A percentile compares a stretch with the other conserved stretches of the same genome.
phyloP scores from a whole-genome alignment of 2,888 invertebrate genomes.

The Melanostoma scalare region DNA sequence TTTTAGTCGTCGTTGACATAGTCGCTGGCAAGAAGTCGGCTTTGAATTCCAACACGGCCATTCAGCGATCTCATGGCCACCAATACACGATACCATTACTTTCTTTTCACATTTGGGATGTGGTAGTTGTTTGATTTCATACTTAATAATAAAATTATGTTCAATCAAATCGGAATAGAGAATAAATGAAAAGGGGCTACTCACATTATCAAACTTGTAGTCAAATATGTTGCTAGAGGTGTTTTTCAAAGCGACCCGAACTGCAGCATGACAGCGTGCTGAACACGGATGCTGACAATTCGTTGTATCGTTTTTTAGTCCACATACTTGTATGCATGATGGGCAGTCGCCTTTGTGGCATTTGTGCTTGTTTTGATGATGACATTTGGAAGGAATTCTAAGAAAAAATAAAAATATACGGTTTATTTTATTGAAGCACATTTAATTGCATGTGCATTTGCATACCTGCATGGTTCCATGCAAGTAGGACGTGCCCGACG shows the following conservation, averaged over 20 bases:
- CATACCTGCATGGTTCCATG: conserved; percentile 86
- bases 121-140: conserved; percentile 84
- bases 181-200: neutral
- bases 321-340: conserved; percentile 90
- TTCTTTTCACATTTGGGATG: conserved; percentile 89
- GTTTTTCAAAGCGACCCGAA: conserved; percentile 85
- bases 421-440: neutral
- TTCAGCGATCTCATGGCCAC: conserved; percentile 87
- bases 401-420: conserved; percentile 23
- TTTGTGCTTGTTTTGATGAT: conserved; percentile 90
- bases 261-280: conserved; percentile 89
- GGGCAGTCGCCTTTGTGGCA: conserved; percentile 94
- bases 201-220: conserved; percentile 82
- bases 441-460: conserved; percentile 73
- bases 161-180: neutral
- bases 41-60: conserved; percentile 88
- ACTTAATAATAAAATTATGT: conserved; percentile 73
- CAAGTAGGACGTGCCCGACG: conserved; percentile 90
- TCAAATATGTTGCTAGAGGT: conserved; percentile 87
- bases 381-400: conserved; percentile 90
- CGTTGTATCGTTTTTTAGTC: conserved; percentile 81
- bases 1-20: conserved; percentile 87
- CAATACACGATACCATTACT: conserved; percentile 88
- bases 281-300: conserved; percentile 86
- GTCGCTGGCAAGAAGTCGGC: conserved; percentile 89